Evolutionary conservation across 2,113 vertebrate species (phyloP).

Genomic region (Tetrao urogallus): DNA sequence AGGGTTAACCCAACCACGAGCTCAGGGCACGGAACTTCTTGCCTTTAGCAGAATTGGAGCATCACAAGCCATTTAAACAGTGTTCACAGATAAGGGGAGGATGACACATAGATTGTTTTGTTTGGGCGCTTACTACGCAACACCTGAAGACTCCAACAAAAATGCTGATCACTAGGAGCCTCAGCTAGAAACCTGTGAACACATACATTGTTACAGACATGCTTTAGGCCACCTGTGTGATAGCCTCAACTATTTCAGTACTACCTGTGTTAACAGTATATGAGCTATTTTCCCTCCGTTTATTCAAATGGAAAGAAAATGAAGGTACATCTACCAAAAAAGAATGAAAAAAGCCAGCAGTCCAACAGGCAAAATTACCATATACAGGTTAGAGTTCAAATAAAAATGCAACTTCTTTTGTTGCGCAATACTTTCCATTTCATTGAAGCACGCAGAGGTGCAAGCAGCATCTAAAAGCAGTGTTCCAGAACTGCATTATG

Average conservation of each 20-base stretch:
- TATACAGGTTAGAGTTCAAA: neutral
- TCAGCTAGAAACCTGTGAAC: neutral
- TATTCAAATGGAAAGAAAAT: neutral
- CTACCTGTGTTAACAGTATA: neutral
- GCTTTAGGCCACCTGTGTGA: neutral
- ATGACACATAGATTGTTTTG: neutral
- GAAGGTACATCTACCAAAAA: neutral
- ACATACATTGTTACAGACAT: neutral
- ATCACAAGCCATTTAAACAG: neutral
- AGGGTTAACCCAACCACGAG: neutral
- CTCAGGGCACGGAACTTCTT: neutral
- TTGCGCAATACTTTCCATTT: neutral
- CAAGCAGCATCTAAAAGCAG: neutral
- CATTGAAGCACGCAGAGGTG: neutral
- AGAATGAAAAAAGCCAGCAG: neutral
- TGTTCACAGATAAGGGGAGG: neutral
- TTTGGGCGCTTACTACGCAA: neutral
- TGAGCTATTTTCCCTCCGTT: neutral
- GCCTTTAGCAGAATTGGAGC: neutral
- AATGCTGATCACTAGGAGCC: neutral
- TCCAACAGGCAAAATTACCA: neutral
- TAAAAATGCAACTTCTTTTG: neutral
- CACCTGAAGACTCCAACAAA: neutral
- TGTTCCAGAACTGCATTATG: neutral
- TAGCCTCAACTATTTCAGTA: neutral